These are phyloP conservation scores for Sphenodon punctatus DNA, from an alignment of 2,797 vertebrate genomes.

Conservation along the genomic window DNA sequence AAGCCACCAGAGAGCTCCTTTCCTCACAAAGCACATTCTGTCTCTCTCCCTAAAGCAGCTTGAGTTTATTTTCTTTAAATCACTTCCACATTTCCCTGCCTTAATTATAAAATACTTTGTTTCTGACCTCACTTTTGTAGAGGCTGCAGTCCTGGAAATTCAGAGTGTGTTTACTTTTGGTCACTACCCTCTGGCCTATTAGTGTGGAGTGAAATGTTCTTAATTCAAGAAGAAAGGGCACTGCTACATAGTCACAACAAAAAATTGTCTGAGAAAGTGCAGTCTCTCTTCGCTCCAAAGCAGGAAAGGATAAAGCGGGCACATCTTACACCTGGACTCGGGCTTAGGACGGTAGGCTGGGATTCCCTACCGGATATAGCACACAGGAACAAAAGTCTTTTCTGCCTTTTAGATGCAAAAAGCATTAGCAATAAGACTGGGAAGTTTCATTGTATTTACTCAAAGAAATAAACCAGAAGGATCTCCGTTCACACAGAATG, in stretches of 20 bases:
- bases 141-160: conserved; percentile 60
- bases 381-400: no score
- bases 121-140: conserved; percentile 77
- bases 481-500: background rate
- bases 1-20: conserved; percentile 47
- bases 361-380: background rate
- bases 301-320: background rate
- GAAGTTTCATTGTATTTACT: background rate
- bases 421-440: background rate
- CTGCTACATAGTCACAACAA: background rate
- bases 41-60: conserved; percentile 67
- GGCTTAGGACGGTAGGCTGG: background rate
- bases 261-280: background rate
- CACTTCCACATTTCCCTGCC: conserved; percentile 77
- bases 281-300: background rate
- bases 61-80: conserved; percentile 72
- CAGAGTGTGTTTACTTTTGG: conserved; percentile 61
- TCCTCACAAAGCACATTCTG: conserved; percentile 58
- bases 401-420: background rate
- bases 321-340: background rate
- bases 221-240: conserved; percentile 43
- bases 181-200: conserved; percentile 41
- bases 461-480: background rate
- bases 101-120: conserved; percentile 77
- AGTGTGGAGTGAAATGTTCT: conserved; percentile 36